These are phyloP conservation scores for Sylvilagus floridanus DNA, from an alignment of 2,797 vertebrate genomes.

Conservation along the genomic window DNA sequence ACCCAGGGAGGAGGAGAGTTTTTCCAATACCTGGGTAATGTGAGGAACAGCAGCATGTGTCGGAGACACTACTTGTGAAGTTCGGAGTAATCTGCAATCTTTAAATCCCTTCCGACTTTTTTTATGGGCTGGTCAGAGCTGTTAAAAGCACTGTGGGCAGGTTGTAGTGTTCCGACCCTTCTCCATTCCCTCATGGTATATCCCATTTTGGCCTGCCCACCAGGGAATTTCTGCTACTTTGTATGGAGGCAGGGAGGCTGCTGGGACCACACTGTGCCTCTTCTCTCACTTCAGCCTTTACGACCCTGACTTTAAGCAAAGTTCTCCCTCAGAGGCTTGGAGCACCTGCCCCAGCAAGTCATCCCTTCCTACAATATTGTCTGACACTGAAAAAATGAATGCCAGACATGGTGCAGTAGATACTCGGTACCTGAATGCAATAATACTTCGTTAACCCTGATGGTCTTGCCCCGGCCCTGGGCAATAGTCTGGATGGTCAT, in stretches of 20 bases:
- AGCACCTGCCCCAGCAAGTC: background rate
- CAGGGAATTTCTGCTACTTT: background rate
- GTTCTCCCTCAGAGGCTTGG: background rate
- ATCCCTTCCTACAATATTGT: background rate
- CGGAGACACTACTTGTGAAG: background rate
- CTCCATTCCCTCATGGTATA: background rate
- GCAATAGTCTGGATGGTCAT: too few species aligned
- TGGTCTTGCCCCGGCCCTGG: background rate
- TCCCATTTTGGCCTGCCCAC: background rate
- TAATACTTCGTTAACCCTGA: background rate
- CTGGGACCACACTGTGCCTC: background rate
- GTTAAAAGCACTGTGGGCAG: background rate
- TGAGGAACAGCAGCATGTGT: background rate
- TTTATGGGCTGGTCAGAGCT: background rate
- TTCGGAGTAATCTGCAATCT: background rate
- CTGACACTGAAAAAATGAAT: background rate
- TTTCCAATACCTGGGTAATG: too few species aligned
- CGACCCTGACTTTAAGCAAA: background rate
- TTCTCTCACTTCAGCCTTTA: background rate
- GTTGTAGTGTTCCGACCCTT: background rate
- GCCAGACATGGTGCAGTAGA: background rate
- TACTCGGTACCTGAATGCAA: background rate
- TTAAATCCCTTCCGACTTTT: background rate
- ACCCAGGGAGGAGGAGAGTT: background rate
- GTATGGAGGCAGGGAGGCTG: background rate